Conservation (phyloP, 2,888 invertebrate species). For the Drosophila birchii region DNA sequence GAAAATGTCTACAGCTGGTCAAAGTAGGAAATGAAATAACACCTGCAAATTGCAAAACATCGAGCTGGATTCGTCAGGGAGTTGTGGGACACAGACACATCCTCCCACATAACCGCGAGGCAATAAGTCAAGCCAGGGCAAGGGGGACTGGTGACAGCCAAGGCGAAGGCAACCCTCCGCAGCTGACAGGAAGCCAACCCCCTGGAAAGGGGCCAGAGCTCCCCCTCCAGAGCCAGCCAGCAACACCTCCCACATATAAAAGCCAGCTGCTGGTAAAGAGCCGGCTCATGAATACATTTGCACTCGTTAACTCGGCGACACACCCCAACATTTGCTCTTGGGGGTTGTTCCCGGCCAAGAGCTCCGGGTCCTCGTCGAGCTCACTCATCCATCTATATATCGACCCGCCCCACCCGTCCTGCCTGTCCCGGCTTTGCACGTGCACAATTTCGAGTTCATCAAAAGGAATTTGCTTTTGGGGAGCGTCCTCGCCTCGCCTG, state of each 20-base stretch:
- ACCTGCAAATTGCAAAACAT: constrained; percentile 79
- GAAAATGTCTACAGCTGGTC: constrained; percentile 63
- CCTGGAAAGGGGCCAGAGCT: constrained; percentile 16
- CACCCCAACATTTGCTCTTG: constrained; percentile 74
- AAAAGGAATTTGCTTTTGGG: constrained; percentile 76
- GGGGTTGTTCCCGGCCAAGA: constrained; percentile 72
- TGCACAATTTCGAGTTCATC: constrained; percentile 81
- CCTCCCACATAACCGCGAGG: constrained; percentile 58
- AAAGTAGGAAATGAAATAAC: constrained; percentile 55
- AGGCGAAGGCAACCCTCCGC: constrained; percentile 54
- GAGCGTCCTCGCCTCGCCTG: constrained; percentile 54
- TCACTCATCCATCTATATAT: constrained; percentile 51
- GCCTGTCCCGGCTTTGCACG: constrained; percentile 80
- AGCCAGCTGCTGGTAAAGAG: constrained; percentile 62
- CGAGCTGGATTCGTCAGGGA: constrained; percentile 59
- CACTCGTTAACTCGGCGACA: constrained; percentile 82
- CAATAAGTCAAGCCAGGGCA: constrained; percentile 59
- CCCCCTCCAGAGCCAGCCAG: constrained; percentile 33
- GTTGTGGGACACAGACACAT: constrained; percentile 23
- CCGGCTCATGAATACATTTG: constrained; percentile 84
- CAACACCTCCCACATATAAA: constrained; percentile 42
- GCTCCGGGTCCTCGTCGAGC: constrained; percentile 18
- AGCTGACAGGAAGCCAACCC: constrained; percentile 66
- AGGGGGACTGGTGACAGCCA: constrained; percentile 9
- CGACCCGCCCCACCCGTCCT: constrained; percentile 5